Conservation (phyloP, 1,140 invertebrate species). For the Agrypnia vestita region DNA sequence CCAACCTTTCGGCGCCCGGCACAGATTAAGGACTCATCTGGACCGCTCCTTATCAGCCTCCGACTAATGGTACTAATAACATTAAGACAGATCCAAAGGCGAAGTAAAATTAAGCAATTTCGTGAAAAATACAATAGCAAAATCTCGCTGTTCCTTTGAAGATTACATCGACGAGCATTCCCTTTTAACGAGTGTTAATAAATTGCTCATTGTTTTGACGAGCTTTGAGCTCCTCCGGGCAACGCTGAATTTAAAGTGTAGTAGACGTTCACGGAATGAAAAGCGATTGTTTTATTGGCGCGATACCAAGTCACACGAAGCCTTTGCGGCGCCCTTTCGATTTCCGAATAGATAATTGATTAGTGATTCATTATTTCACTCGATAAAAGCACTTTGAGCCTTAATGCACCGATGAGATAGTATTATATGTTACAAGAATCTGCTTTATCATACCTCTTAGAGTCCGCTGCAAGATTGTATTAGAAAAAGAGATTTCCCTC, state of each 20-base stretch:
- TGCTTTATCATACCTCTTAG: constrained; percentile 35
- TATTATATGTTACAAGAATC: constrained; percentile 24
- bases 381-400: constrained; percentile 37
- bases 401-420: constrained; percentile 43
- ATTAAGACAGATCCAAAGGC: background rate
- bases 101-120: background rate
- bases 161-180: background rate
- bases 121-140: background rate
- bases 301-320: background rate
- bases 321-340: background rate
- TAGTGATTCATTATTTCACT: constrained; percentile 21
- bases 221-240: constrained; percentile 5
- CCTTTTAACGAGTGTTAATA: constrained; percentile 20
- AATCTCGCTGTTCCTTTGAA: background rate
- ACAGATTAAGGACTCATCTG: constrained; percentile 29
- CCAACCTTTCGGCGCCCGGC: constrained; percentile 35
- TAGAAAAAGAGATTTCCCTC: too few species aligned
- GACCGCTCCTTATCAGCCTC: constrained; percentile 21
- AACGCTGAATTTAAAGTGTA: background rate
- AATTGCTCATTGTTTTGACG: constrained; percentile 1
- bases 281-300: background rate
- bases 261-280: background rate
- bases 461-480: background rate
- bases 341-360: constrained; percentile 14
- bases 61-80: constrained; percentile 39